Percentiles rank a stretch among this genome's conserved stretches.
Evolutionary conservation across 35 echinoderm and acorn worm species (phyloP).

Genomic region (Holothuria glaberrima): DNA sequence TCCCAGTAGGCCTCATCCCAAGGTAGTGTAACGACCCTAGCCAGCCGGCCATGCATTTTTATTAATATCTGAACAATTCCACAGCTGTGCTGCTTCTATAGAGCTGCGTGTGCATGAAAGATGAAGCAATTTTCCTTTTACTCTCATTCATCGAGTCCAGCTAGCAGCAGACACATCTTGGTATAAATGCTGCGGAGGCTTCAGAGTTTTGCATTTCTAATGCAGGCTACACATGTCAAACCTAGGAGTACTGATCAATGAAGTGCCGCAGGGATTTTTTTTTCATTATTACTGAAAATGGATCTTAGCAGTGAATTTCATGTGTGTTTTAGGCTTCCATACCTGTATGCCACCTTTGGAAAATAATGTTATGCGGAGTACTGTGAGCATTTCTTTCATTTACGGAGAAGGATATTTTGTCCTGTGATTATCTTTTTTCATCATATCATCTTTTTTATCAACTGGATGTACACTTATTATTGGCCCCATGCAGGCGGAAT

Average conservation of each 20-base stretch:
- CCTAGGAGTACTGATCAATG: slow-evolving; percentile 38
- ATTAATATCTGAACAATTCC: too few relatives aligned
- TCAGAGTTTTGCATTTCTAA: slow-evolving; percentile 42
- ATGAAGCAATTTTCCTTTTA: background rate
- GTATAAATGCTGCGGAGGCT: slow-evolving; percentile 4
- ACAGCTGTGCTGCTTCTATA: too few relatives aligned
- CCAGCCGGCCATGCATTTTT: too few relatives aligned
- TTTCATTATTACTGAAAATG: slow-evolving; percentile 21
- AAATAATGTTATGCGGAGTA: slow-evolving; percentile 2
- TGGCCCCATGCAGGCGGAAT: slow-evolving; percentile 33
- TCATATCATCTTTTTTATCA: background rate
- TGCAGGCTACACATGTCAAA: slow-evolving; percentile 28
- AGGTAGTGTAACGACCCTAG: too few relatives aligned
- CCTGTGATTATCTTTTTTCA: background rate
- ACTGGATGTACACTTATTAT: background rate
- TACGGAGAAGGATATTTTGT: background rate
- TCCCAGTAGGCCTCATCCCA: too few relatives aligned
- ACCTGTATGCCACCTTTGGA: background rate
- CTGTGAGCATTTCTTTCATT: background rate
- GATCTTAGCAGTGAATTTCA: slow-evolving; percentile 6
- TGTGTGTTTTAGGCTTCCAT: background rate
- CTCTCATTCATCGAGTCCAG: background rate
- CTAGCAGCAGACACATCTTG: background rate
- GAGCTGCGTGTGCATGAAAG: too few relatives aligned
- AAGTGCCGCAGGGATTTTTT: slow-evolving; percentile 22